Base-by-base conservation (phyloP, 2,888 invertebrate species). In the Mesoligia furuncula region DNA sequence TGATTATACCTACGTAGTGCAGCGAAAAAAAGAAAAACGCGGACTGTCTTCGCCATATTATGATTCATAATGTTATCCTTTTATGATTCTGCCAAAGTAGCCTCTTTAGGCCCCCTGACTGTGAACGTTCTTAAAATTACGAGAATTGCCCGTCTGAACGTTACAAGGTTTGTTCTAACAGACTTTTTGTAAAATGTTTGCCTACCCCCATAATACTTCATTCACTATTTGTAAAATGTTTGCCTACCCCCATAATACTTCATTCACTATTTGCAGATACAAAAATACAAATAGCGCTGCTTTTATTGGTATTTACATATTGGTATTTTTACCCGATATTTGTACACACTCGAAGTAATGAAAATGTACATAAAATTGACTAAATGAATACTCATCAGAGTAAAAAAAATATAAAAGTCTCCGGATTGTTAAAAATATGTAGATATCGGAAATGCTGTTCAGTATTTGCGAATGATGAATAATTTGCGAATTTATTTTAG, bases 361-460 rank as follows among this genome's bases (percentile, higher is more conserved):
- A 81, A 83, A 85, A 85, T 85, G 68, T 69, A 57, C 73, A 81
- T 83, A 77, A 77, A 81, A 76, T 81, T 83, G 61, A 85, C 31
- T 81, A 77, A 69, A 81, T 81, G 51, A 83, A 81, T 76, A 75
- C 71, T 48, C 71, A 80, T 71, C 64, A 48, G 20, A 42, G 13
- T 65, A 9, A 27, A 68, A 48, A 42, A 66, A 51, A 42, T 66
- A 59, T 45, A 24, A 57, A 74, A 17, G n/a, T 73, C 66, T 54
- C 39, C 13, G 27, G 0, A 39, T 36, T 64, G 24, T 36, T 17
- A 27, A 65, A 66, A 73, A 62, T 77, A 66, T 62, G 54, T 39
- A 42, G 0, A 61, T 31, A 62, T 64, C 2, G 39, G 42, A 54
- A 27, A 64, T 82, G 45, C 59, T 11, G n/a, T 57, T n/a, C 51